Evolutionary conservation across 1,140 invertebrate genomes (phyloP).

Genomic region (Meteorus sp.): DNA sequence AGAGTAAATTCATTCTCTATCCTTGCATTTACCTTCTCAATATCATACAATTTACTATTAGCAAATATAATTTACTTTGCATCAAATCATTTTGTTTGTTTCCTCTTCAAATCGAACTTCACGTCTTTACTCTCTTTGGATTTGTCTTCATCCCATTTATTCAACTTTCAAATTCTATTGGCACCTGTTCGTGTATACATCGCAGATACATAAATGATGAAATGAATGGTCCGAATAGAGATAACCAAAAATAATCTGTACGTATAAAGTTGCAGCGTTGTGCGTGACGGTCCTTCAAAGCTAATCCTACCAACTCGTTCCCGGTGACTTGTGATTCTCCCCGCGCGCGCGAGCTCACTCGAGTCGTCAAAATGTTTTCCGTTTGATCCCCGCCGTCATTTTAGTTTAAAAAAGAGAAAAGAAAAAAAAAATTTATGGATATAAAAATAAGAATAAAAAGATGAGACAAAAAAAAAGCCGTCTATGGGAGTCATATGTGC

Average conservation of each 20-base stretch:
- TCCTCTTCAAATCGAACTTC: no score
- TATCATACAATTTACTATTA: neutral
- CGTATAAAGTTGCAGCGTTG: neutral
- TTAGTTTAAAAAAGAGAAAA: no score
- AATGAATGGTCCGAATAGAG: conserved; percentile 11
- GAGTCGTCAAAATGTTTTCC: no score
- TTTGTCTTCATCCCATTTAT: neutral
- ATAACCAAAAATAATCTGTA: conserved; percentile 10
- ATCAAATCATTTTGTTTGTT: no score
- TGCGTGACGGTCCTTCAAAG: conserved; percentile 1
- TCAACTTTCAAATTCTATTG: no score
- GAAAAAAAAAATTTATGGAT: no score
- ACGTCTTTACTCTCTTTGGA: neutral
- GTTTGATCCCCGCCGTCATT: no score
- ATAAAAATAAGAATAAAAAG: no score
- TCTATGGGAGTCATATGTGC: conserved; percentile 1
- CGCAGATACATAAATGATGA: conserved; percentile 9
- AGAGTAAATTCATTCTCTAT: conserved; percentile 28
- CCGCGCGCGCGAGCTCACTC: neutral
- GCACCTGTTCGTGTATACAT: no score
- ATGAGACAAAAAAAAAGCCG: no score
- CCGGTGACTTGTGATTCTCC: neutral
- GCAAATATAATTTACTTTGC: neutral
- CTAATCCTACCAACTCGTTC: conserved; percentile 12
- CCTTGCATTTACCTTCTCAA: neutral